These are phyloP conservation scores for Megalonaias nervosa DNA, from an alignment of 1,140 invertebrate species.

Conservation along the genomic window DNA sequence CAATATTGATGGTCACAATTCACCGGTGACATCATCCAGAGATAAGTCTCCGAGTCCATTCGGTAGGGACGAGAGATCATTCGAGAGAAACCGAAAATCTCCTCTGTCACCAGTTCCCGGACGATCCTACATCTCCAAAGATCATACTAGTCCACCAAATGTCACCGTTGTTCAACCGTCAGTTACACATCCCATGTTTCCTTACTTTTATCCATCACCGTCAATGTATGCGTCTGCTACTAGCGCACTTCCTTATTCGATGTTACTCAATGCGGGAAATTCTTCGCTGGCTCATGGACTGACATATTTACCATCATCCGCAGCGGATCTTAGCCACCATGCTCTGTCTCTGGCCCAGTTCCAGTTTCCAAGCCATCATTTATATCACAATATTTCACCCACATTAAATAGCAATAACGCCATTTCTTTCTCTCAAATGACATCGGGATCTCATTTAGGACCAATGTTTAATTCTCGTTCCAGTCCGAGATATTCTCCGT, in stretches of 20 bases:
- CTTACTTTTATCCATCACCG: conserved; percentile 54
- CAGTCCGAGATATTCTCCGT: conserved; percentile 85
- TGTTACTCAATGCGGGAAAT: conserved; percentile 46
- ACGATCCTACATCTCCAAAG: conserved; percentile 18
- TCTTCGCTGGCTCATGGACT: conserved; percentile 44
- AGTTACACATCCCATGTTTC: conserved; percentile 60
- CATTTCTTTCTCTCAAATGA: conserved; percentile 26
- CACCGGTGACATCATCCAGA: too few relatives aligned
- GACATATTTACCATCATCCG: conserved; percentile 46
- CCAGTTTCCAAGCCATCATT: conserved; percentile 40
- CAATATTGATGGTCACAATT: too few relatives aligned
- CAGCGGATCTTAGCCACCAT: conserved; percentile 49
- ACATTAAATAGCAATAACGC: conserved; percentile 36
- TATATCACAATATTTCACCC: conserved; percentile 51
- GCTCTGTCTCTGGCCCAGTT: conserved; percentile 48
- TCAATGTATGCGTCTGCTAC: conserved; percentile 41
- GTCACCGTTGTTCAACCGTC: conserved; percentile 64
- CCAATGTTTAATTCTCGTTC: conserved; percentile 54
- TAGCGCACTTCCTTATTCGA: conserved; percentile 43
- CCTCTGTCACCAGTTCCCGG: too few relatives aligned
- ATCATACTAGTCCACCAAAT: conserved; percentile 58
- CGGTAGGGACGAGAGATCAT: too few relatives aligned
- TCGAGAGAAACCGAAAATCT: too few relatives aligned
- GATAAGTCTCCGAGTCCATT: too few relatives aligned
- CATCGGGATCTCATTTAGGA: conserved; percentile 41